Conservation (phyloP, 2,797 vertebrate genomes). For the Lycodopsis pacificus region DNA sequence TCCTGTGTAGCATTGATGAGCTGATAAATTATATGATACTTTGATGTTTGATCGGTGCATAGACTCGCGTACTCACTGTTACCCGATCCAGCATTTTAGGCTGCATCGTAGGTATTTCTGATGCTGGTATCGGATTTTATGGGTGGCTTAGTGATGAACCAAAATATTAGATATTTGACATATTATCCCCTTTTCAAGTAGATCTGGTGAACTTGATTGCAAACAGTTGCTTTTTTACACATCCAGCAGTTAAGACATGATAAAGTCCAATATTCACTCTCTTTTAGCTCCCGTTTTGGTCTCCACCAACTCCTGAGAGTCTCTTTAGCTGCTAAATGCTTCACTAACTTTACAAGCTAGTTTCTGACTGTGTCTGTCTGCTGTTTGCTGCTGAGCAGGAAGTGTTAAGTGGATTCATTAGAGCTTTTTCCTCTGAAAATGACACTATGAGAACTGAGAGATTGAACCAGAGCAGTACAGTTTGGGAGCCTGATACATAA, state of each 20-base stretch:
- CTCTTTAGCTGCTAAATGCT: not conserved
- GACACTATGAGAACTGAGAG: fast-evolving
- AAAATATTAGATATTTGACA: not conserved
- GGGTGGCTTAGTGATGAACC: not conserved
- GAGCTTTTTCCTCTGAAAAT: not conserved
- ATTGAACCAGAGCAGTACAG: not conserved
- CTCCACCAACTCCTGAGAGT: not conserved
- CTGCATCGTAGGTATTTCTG: no score
- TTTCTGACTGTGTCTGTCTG: no score
- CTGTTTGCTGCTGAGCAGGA: not conserved
- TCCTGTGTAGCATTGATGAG: no score
- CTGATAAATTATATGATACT: no score
- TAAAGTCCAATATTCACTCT: not conserved
- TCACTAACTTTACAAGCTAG: not conserved
- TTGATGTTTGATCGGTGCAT: no score
- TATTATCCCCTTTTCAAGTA: not conserved
- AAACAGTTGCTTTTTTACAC: not conserved
- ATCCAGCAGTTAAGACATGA: not conserved
- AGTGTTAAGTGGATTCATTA: no score
- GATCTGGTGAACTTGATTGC: no score
- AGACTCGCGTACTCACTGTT: no score
- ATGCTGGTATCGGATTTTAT: not conserved
- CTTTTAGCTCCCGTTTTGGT: not conserved
- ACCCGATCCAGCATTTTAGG: no score
- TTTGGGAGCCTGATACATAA: not conserved